These are phyloP conservation scores for Clarias gariepinus DNA, from an alignment of 2,113 vertebrate species.

Conservation along the genomic window DNA sequence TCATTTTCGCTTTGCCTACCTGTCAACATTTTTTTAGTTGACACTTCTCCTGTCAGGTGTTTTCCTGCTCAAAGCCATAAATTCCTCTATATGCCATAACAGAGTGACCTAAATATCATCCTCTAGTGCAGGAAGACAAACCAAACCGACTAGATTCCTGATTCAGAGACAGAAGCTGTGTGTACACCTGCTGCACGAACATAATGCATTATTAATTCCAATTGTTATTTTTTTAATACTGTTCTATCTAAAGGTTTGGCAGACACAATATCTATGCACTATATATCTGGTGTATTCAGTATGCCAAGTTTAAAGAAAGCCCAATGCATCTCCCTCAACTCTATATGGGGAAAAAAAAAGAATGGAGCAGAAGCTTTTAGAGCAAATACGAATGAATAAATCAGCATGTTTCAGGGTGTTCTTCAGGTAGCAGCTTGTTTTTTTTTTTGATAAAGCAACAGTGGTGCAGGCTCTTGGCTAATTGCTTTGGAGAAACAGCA, in stretches of 20 bases:
- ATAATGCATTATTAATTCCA: constrained; percentile 26
- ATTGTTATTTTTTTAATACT: constrained; percentile 39
- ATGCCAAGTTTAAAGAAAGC: constrained; percentile 62
- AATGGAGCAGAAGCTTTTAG: constrained; percentile 63
- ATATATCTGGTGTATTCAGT: constrained; percentile 39
- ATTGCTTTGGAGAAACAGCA: constrained; percentile 72
- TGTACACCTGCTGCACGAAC: neutral
- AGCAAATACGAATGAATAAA: constrained; percentile 75
- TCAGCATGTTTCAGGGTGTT: constrained; percentile 67
- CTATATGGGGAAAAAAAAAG: constrained; percentile 46
- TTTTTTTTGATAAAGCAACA: constrained; percentile 67
- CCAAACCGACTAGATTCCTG: neutral
- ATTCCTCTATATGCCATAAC: constrained; percentile 1
- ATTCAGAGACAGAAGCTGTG: constrained; percentile 10
- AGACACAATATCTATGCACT: neutral
- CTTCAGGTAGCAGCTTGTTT: constrained; percentile 73
- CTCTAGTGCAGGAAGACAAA: constrained; percentile 13
- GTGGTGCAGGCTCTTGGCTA: constrained; percentile 66
- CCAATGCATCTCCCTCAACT: constrained; percentile 56
- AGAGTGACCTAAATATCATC: constrained; percentile 15
- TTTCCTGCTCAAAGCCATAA: neutral
- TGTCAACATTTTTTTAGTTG: neutral
- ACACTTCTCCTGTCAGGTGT: neutral
- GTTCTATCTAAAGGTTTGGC: neutral
- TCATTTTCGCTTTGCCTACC: neutral